Evolutionary conservation across 64 coral and sea anemone species (phyloP).

Genomic region (Anthopleura sola): DNA sequence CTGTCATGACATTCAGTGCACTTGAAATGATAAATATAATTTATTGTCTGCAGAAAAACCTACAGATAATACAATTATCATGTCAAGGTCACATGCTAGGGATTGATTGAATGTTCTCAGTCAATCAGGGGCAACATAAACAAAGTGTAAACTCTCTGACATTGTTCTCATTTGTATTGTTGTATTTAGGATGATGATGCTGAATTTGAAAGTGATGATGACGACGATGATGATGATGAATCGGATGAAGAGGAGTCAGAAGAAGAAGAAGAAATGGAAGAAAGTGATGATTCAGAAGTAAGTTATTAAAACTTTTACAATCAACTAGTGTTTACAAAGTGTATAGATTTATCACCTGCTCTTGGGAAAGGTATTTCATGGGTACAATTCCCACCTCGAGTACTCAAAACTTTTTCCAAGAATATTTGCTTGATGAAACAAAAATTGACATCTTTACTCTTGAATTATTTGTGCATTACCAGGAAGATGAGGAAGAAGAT

Average conservation of each 20-base stretch:
- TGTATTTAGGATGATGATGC: conserved; percentile 27
- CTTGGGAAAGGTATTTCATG: neutral
- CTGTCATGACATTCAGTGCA: too few relatives aligned
- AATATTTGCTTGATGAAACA: neutral
- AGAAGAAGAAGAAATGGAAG: conserved; percentile 59
- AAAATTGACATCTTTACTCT: neutral
- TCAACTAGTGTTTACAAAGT: neutral
- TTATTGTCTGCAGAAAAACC: too few relatives aligned
- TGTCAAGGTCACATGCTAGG: too few relatives aligned
- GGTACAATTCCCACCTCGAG: too few relatives aligned
- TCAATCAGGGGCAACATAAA: too few relatives aligned
- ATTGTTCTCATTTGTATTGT: too few relatives aligned
- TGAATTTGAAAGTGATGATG: neutral
- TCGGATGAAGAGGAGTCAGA: conserved; percentile 48
- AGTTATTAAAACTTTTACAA: neutral
- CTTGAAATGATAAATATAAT: too few relatives aligned
- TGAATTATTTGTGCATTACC: neutral
- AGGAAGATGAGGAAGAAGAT: conserved; percentile 23
- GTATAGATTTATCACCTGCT: neutral
- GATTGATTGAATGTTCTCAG: too few relatives aligned
- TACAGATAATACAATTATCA: too few relatives aligned
- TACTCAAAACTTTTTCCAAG: too few relatives aligned
- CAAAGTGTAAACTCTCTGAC: too few relatives aligned
- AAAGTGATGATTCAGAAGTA: conserved; percentile 49
- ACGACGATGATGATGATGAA: conserved; percentile 44